These are phyloP conservation scores for Helicoverpa armigera DNA, from an alignment of 1,140 invertebrate species.

Conservation along the genomic window DNA sequence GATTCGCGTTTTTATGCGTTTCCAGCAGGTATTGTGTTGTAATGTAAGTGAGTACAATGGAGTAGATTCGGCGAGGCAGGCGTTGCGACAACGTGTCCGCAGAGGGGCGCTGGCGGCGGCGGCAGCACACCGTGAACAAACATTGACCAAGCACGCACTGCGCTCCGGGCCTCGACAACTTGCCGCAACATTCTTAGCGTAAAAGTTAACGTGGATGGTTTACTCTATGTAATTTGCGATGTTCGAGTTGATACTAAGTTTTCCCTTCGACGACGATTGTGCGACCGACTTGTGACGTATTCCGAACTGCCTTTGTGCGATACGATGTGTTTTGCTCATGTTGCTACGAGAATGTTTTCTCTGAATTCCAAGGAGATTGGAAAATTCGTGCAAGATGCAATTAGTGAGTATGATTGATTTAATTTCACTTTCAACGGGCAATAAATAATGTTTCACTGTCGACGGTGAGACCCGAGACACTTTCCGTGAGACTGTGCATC, in stretches of 20 bases:
- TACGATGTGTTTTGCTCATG: constrained; percentile 71
- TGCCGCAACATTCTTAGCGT: constrained; percentile 86
- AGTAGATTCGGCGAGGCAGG: constrained; percentile 63
- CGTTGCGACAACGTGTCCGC: constrained; percentile 67
- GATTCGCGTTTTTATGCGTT: constrained; percentile 47
- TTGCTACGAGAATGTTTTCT: constrained; percentile 65
- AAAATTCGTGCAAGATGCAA: constrained; percentile 69
- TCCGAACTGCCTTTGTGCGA: constrained; percentile 70
- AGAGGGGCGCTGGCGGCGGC: constrained; percentile 70
- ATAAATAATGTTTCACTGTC: constrained; percentile 46
- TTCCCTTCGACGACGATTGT: constrained; percentile 71
- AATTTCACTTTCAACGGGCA: constrained; percentile 50
- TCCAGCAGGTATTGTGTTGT: constrained; percentile 52
- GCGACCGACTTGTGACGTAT: constrained; percentile 71
- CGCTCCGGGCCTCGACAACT: constrained; percentile 75
- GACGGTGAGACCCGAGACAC: background rate
- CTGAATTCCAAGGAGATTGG: constrained; percentile 65
- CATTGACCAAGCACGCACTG: constrained; percentile 81
- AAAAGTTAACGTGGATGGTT: constrained; percentile 85
- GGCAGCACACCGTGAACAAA: constrained; percentile 74
- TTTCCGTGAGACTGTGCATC: constrained; percentile 34
- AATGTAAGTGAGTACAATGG: constrained; percentile 58
- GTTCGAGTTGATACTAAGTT: constrained; percentile 75
- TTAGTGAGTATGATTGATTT: constrained; percentile 72
- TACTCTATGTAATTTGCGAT: constrained; percentile 86